Evolutionary conservation across 2,797 vertebrate species (phyloP), one percentile per base, ranked within the genome.

Genomic region (Rhinogobio ventralis): DNA sequence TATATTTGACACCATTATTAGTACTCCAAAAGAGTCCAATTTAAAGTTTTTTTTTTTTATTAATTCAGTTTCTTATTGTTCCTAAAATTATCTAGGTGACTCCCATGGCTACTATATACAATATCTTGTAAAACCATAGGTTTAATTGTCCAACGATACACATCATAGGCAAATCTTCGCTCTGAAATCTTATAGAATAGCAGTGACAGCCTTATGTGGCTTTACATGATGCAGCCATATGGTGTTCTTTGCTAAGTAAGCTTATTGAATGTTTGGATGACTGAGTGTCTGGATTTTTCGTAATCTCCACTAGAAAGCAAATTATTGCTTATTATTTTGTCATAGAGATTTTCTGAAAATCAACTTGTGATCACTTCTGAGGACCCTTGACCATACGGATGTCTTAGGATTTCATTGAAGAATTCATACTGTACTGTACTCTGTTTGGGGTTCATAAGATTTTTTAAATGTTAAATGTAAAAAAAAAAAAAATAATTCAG

Each of bases 151-250:
- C 33, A 55, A 39, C 6, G n/a, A 8, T 39, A n/a, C 20, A 23
- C 25, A 33, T 68, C 14, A 17, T 33, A 30, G 14, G 5, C 7
- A 23, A 17, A 39, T 25, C 1, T 39, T 5, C 13, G 0, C 20
- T 36, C 30, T 33, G 39, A 19, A 42, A 42, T 42, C 0, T 4
- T 62, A 28, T 23, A 23, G n/a, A 66, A 49, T 19, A n/a, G 28
- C 30, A 30, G 42, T 57, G 20, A 53, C 20, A 62, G 75, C 57
- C 14, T 39, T 14, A 7, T 68, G 11, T 67, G 45, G 19, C 28
- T 60, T 62, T 77, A 68, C 5, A 39, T 39, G 30, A 55, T 39
- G 46, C 30, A 55, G 46, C 64, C 78, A 42, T 81, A 71, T 72
- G 10, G 67, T 62, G 39, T 46, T 28, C 36, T 57, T 28, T 57